Base-by-base conservation (phyloP, 2,888 invertebrate species). In the Drosophila meridionalis region DNA sequence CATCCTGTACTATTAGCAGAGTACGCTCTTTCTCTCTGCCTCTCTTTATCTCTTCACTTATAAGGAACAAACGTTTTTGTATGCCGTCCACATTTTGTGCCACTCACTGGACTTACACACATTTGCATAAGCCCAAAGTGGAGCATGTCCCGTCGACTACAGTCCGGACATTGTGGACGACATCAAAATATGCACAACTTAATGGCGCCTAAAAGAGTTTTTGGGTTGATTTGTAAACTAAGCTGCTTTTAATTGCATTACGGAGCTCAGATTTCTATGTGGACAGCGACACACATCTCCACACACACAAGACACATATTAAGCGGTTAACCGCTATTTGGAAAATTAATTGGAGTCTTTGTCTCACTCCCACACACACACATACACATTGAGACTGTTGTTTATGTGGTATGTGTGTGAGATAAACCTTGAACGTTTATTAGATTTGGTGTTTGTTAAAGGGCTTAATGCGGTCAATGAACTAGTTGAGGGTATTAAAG, bases 311-410 rank as follows among this genome's bases (percentile, higher is more conserved):
- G 72, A 73, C 61, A 76, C 65, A 72, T 80, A 69, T 76, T 69
- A 80, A 59, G 76, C 66, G 87, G 85, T 81, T 85, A 82, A 74
- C 85, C 85, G 69, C 77, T 63, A 74, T 82, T 85, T 87, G 81
- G 67, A 52, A 81, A 83, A 85, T 85, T 87, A 85, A 85, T 85
- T 85, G 79, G 69, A 67, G 67, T 72, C 75, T 78, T 81, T 55
- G 58, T 30, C 14, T 11, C 38, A 4, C 3, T 34, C 52, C 57
- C 45, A 61, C 36, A 7, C 36, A 62, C 40, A 47, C 62, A 42
- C 53, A 63, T 42, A 48, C 20, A n/a, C 36, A 60, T 52, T 32
- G 50, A 42, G 20, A 11, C 3, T 28, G 14, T n/a, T 45, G 50
- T 11, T 30, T 64, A 40, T 57, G 73, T 70, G 57, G 34, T 8